Base-by-base conservation (phyloP, 2,797 vertebrate genomes). In the Mallotus villosus region DNA sequence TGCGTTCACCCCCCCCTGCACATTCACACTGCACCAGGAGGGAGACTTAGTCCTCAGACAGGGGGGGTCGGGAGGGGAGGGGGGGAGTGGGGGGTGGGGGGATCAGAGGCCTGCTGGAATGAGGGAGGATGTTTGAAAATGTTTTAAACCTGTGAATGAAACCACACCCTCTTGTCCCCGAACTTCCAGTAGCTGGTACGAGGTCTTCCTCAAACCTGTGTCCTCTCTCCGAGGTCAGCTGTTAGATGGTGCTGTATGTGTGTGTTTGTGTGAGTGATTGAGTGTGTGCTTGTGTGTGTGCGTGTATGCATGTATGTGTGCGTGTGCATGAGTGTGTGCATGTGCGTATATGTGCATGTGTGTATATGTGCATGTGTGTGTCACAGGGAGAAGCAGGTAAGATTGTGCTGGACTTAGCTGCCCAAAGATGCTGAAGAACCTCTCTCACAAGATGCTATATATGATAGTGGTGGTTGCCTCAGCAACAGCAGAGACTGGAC, bases 401-500 rank as follows among this genome's bases (percentile, higher is more conserved):
- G 24, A 27, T 12, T 0, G 59, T 11, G 59, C 24, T 24, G 22
- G 22, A 21, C 57, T 8, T n/a, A 3, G 12, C 69, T 64, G 67
- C 75, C 51, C 6, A 66, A 80, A 60, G 27, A 53, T 74, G 80
- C 79, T 57, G 29, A 77, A 81, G 77, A 88, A 83, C 70, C 79
- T 78, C 77, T 53, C 59, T 37, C 37, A 32, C 32, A 57, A 74
- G 67, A 83, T 83, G 77, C 87, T 88, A 82, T 84, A 82, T 82
- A 78, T 41, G 71, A 81, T 76, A 78, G 83, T 4, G 59, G 78
- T 76, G 66, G 90, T 92, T 93, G 88, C 90, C 89, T 83, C 76
- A 90, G 91, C 89, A 92, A 92, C 90, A 77, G 37, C 37, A 12
- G n/a, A 80, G 12, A 80, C 80, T 77, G 27, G 81, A 85, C 81